Conservation (phyloP, 2,113 vertebrate genomes). For the Podocnemis expansa region DNA sequence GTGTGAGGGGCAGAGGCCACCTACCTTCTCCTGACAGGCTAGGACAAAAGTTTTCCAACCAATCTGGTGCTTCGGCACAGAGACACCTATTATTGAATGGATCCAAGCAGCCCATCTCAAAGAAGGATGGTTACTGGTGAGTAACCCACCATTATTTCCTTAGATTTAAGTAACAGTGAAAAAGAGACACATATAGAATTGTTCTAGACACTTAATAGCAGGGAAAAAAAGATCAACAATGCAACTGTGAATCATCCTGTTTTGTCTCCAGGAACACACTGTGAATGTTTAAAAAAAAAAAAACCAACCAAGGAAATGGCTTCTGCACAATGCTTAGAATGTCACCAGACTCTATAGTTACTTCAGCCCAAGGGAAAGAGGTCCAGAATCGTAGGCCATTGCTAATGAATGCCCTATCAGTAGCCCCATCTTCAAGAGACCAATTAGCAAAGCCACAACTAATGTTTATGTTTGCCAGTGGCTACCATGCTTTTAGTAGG, state of each 20-base stretch:
- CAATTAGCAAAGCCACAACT: accelerated
- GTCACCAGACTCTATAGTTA: background rate
- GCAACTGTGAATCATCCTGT: background rate
- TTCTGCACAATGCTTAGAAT: background rate
- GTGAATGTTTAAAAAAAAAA: background rate
- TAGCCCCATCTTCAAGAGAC: background rate
- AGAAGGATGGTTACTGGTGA: no score
- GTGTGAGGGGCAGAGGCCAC: no score
- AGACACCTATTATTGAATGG: no score
- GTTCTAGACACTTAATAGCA: background rate
- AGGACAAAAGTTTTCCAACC: no score
- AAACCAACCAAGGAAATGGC: background rate
- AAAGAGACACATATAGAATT: background rate
- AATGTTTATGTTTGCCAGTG: background rate
- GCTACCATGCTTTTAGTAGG: background rate
- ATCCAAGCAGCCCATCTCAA: no score
- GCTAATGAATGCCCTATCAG: background rate
- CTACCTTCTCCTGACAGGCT: no score
- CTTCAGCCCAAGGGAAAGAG: background rate
- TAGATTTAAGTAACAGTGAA: background rate
- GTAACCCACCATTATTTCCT: no score
- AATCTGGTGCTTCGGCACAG: no score
- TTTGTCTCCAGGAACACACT: background rate
- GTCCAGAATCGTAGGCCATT: background rate
- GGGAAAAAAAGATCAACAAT: background rate